Evolutionary conservation across 2,888 invertebrate species (phyloP), one percentile per base, ranked within the genome.

Genomic region (Papilio protenor): DNA sequence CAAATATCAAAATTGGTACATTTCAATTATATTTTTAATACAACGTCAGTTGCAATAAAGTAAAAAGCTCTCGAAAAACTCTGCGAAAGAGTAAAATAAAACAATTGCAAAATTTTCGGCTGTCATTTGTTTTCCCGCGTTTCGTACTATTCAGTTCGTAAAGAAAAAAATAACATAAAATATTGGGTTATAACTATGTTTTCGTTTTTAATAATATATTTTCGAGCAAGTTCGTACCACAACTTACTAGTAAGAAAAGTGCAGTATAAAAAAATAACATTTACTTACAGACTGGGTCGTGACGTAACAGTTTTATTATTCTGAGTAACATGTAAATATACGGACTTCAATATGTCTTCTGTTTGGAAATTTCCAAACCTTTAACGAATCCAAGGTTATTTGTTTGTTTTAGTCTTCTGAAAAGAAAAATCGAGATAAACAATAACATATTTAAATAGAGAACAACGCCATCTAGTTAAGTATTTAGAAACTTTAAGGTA

Each of bases 121-220:
- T 75, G 75, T 70, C 75, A 69, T 55, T 75, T 80, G 79, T 80
- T 81, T 83, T 83, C 66, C 21, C n/a, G 66, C 45, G 45, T n/a
- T 69, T 8, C 40, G 16, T n/a, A 40, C 0, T 66, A n/a, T 45
- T 69, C 21, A 33, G 27, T 33, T 33, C 6, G 18, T 64, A 64
- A 16, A 16, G 18, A 33, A 64, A 18, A 40, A 61, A 61, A 61
- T 11, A 45, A 2, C 18, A 45, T 18, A 0, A 45, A n/a, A 69
- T 11, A 45, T 14, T 2, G 5, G 1, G 12, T 45, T 40, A 6
- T 2, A 11, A 27, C 10, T 66, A 18, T 10, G 10, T 2, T 66
- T 66, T 66, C 3, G n/a, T 23, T 33, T 0, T 18, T 33, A 2
- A 33, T 40, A 40, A 40, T 66, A 66, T 11, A 16, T 33, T 33